These are phyloP conservation scores for Idaea dimidiata DNA, from an alignment of 2,888 invertebrate genomes.

Conservation along the genomic window DNA sequence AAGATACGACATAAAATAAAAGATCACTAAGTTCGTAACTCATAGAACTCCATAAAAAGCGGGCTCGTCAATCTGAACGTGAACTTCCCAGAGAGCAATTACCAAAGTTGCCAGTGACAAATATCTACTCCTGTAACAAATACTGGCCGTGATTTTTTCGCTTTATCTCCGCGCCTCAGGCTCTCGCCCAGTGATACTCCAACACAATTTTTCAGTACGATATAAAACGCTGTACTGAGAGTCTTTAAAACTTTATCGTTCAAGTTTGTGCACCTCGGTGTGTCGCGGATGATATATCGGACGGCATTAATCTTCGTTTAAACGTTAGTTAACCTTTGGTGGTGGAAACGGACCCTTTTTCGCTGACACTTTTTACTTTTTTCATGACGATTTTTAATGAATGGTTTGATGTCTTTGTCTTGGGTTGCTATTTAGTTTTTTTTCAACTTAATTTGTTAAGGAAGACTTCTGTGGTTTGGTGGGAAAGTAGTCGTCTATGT, in stretches of 20 bases:
- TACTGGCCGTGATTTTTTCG: conserved; percentile 68
- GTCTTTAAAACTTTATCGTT: conserved; percentile 79
- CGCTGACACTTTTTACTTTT: conserved; percentile 9
- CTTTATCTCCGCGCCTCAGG: conserved; percentile 72
- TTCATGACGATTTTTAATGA: conserved; percentile 6
- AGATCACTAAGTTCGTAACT: background rate
- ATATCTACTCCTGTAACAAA: conserved; percentile 73
- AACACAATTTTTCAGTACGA: conserved; percentile 79
- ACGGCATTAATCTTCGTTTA: conserved; percentile 69
- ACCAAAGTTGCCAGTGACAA: conserved; percentile 73
- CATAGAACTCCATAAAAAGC: conserved; percentile 10
- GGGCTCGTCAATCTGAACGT: conserved; percentile 30
- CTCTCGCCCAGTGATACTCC: conserved; percentile 46
- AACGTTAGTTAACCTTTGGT: conserved; percentile 61
- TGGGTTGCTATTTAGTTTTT: conserved; percentile 1
- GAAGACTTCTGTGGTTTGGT: no score
- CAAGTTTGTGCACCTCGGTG: conserved; percentile 69
- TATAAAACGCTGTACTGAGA: conserved; percentile 64
- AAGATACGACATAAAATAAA: background rate
- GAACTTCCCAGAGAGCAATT: conserved; percentile 66
- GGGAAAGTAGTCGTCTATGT: no score
- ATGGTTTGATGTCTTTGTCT: conserved; percentile 13
- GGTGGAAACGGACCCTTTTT: conserved; percentile 40
- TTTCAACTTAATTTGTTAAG: background rate
- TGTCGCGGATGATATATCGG: conserved; percentile 68